Evolutionary conservation across 1,140 invertebrate species (phyloP).

Genomic region (Phocides pigmalion): DNA sequence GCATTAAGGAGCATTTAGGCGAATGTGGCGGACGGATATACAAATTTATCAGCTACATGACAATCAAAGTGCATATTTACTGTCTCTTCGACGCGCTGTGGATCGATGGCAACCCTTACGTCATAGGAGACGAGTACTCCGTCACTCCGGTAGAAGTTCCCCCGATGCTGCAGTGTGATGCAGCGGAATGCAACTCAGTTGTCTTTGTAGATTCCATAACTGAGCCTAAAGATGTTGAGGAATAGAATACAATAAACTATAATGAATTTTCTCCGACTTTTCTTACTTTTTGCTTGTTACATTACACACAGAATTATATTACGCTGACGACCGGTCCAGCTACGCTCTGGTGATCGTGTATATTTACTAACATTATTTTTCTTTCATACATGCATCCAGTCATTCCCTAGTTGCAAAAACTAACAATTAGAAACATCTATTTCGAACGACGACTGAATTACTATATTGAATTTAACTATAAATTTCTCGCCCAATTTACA

Average conservation of each 20-base stretch:
- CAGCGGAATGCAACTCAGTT: constrained; percentile 73
- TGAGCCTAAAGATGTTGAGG: constrained; percentile 71
- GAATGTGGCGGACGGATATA: constrained; percentile 76
- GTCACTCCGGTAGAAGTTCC: constrained; percentile 73
- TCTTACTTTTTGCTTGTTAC: no score
- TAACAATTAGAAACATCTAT: no score
- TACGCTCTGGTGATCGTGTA: no score
- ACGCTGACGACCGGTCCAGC: no score
- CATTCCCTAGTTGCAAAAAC: no score
- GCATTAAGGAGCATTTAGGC: constrained; percentile 75
- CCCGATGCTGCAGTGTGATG: constrained; percentile 73
- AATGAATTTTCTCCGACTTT: background rate
- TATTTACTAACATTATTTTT: no score
- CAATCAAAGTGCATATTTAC: constrained; percentile 75
- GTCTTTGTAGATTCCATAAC: constrained; percentile 74
- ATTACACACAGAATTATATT: no score
- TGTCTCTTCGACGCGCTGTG: constrained; percentile 74
- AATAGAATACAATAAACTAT: constrained; percentile 46
- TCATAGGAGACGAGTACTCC: constrained; percentile 77
- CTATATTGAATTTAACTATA: no score
- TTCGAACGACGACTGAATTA: no score
- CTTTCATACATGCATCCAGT: no score
- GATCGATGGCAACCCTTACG: constrained; percentile 76
- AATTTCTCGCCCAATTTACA: no score
- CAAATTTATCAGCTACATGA: constrained; percentile 79